Evolutionary conservation across 2,797 vertebrate species (phyloP).

Genomic region (Sebastes trivittatus): DNA sequence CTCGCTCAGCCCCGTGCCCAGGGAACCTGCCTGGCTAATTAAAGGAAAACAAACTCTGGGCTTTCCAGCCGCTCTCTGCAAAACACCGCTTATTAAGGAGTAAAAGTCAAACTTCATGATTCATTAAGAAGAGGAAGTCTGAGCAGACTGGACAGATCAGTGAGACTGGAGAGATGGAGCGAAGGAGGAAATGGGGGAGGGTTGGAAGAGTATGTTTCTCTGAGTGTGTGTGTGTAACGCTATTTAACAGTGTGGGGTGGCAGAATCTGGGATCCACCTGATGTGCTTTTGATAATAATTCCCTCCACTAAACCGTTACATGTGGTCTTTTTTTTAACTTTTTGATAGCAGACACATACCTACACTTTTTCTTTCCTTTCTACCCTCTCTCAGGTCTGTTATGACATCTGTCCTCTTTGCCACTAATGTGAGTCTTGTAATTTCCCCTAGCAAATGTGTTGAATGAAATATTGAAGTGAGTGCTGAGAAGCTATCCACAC

Average conservation of each 20-base stretch:
- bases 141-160: slow-evolving; percentile 83
- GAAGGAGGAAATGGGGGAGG: slow-evolving; percentile 47
- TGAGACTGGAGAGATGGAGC: slow-evolving; percentile 59
- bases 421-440: slow-evolving; percentile 31
- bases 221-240: slow-evolving; percentile 15
- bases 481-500: slow-evolving; percentile 31
- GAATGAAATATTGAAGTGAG: slow-evolving; percentile 43
- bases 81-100: slow-evolving; percentile 84
- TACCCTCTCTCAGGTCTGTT: slow-evolving; percentile 13
- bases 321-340: slow-evolving; percentile 5
- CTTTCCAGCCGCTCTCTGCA: slow-evolving; percentile 70
- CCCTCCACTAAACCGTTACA: not conserved
- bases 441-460: slow-evolving; percentile 45
- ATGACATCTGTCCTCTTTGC: slow-evolving; percentile 38
- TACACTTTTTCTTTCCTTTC: not conserved
- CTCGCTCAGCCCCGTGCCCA: slow-evolving; percentile 50
- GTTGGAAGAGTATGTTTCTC: slow-evolving; percentile 12
- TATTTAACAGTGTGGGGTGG: slow-evolving; percentile 39
- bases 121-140: slow-evolving; percentile 90
- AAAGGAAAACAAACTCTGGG: slow-evolving; percentile 84
- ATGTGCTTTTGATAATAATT: slow-evolving; percentile 22
- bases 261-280: slow-evolving; percentile 12
- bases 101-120: slow-evolving; percentile 87
- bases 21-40: slow-evolving; percentile 80
- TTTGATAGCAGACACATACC: not conserved